Evolutionary conservation across 2,797 vertebrate species (phyloP), one percentile per base, ranked within the genome.

Genomic region (Poecilia wingei): DNA sequence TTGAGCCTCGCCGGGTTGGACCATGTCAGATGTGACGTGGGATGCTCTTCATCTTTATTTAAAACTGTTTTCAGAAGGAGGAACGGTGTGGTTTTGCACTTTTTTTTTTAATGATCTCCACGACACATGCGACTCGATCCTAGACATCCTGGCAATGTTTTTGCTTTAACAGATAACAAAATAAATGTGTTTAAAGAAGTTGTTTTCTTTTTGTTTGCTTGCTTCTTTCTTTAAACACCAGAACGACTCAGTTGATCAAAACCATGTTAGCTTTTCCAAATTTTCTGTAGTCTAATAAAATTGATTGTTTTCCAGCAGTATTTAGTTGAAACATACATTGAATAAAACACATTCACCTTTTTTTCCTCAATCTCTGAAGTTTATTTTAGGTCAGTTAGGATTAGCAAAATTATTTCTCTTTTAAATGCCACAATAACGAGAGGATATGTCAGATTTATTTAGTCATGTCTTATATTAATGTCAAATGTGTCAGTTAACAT

Each of bases 71-170:
- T 91, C 90, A 94, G 89, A 94, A 92, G 92, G 92, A 94, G 92
- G 89, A 94, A 93, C 90, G 89, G 90, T 93, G 92, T 93, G 93
- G 91, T 94, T 94, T 95, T 96, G 95, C 95, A 96, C 95, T 96
- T 96, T 66, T 74, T 66, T 74, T 76, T 74, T 92, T 86, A 89
- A 70, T 8, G 41, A 88, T 92, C 93, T 94, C 93, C 93, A 95
- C 88, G 88, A 93, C 89, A 95, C 91, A 91, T 94, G 91, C 92
- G 91, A 95, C 87, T 92, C 91, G 88, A 93, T 93, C 84, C 88
- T 75, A 69, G 92, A 95, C 86, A 93, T 91, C 91, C 91, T 81
- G 79, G 92, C 91, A 88, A 95, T 95, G 91, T 92, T 93, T 93
- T 94, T 94, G 93, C 95, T 96, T 95, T 84, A 94, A 87, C 92